phyloP scores from a whole-genome alignment of 2,113 vertebrate genomes.

The Periophthalmodon schlosseri region DNA sequence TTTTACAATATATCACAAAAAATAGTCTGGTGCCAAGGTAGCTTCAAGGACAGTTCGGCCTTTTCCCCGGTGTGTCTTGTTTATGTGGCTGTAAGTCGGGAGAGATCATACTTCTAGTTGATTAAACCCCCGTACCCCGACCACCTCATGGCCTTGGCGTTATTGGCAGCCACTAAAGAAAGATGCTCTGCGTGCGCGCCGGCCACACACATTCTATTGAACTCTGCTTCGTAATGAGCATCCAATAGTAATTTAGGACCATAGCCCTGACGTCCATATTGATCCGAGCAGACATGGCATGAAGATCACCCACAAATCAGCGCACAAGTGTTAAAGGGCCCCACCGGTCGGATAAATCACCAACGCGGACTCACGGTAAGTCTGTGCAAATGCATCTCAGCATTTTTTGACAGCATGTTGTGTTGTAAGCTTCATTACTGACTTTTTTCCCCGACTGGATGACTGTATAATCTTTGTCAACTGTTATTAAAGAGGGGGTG shows the following conservation, averaged over 20 bases:
- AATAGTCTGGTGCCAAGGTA: constrained; percentile 18
- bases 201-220: constrained; percentile 40
- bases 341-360: constrained; percentile 61
- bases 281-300: constrained; percentile 66
- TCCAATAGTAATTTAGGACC: constrained; percentile 70
- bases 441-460: background rate
- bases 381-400: constrained; percentile 16
- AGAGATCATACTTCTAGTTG: constrained; percentile 43
- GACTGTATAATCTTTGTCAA: background rate
- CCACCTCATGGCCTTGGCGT: constrained; percentile 53
- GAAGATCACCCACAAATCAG: constrained; percentile 72
- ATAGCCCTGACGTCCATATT: constrained; percentile 60
- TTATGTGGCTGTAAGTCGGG: constrained; percentile 18
- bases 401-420: constrained; percentile 29
- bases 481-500: background rate
- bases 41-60: constrained; percentile 43
- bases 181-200: constrained; percentile 36
- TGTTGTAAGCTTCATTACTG: constrained; percentile 25
- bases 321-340: constrained; percentile 56
- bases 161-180: constrained; percentile 62
- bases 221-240: constrained; percentile 62
- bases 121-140: constrained; percentile 59
- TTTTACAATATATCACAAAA: constrained; percentile 34
- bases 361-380: constrained; percentile 3
- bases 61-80: constrained; percentile 1